Percentiles rank a stretch among this genome's conserved stretches.
These are phyloP conservation scores for Drosophila parthenogenetica DNA, from an alignment of 2,888 invertebrate genomes.

Conservation along the genomic window DNA sequence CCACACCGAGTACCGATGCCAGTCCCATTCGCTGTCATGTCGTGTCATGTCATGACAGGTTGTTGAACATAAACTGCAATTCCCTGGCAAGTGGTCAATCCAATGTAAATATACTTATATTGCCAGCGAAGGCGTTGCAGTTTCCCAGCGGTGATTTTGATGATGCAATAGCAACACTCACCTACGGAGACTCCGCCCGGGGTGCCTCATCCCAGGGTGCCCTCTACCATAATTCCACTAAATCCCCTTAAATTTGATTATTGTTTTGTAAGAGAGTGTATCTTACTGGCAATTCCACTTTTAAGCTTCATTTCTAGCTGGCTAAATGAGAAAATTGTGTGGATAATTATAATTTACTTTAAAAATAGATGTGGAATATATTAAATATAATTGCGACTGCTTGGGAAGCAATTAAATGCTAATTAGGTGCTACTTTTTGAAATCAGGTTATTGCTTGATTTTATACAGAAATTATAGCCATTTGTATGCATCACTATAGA, in stretches of 20 bases:
- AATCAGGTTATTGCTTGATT: slow-evolving; percentile 15
- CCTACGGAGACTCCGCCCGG: slow-evolving; percentile 6
- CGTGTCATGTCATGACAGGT: slow-evolving; percentile 36
- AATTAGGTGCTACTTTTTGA: slow-evolving; percentile 10
- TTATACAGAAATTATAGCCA: not conserved
- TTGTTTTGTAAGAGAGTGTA: not conserved
- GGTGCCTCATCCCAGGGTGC: not conserved
- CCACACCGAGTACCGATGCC: not conserved
- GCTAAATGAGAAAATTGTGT: slow-evolving; percentile 25
- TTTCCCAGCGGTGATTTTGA: slow-evolving; percentile 22
- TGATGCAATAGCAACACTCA: slow-evolving; percentile 46
- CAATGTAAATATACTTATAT: not conserved
- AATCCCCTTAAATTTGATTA: slow-evolving; percentile 17
- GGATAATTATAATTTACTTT: slow-evolving; percentile 16
- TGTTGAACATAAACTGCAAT: slow-evolving; percentile 2
- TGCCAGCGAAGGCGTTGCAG: slow-evolving; percentile 11
- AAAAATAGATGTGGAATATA: slow-evolving; percentile 14
- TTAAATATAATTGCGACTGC: slow-evolving; percentile 21
- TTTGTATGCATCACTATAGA: not conserved
- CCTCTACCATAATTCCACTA: not conserved
- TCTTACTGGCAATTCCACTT: not conserved
- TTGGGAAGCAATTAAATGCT: slow-evolving; percentile 12
- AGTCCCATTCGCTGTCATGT: slow-evolving; percentile 17
- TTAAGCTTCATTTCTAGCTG: slow-evolving; percentile 1
- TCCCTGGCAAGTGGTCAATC: slow-evolving; percentile 27